Base-by-base conservation (phyloP, 2,797 vertebrate species). In the Triplophysa bombifrons region DNA sequence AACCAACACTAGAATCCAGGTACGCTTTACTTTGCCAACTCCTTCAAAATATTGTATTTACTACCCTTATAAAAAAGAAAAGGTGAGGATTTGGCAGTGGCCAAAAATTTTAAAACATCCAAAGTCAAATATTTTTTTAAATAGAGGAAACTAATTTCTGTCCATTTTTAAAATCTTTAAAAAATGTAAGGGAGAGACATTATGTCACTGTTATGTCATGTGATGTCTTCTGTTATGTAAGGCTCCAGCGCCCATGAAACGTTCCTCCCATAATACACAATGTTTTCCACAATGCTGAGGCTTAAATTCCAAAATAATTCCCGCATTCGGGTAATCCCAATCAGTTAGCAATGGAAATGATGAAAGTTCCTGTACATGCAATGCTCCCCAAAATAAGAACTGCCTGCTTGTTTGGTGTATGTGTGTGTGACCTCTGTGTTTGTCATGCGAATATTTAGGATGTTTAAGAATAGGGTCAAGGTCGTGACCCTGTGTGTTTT, bases 1-100 rank as follows among this genome's bases (percentile, higher is more conserved):
- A 72, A 72, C 75, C 68, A 66, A 38, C 68, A 55, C 30, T 65
- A 44, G 58, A 7, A 7, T 53, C 20, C 68, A 72, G 69, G 77
- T 65, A 72, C 17, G 68, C 58, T 65, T 55, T 44, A 46, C 69
- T 77, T 56, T 77, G 41, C 75, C 55, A 69, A 34, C 65, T 61
- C 67, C 51, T 78, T 44, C 66, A 78, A 14, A 61, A 61, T 30
- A 30, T 3, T 25, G 3, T 56, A 8, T 70, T 53, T 34, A 41
- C 30, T 2, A 19, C n/a, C 19, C 5, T 20, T 70, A 10, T 5
- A 4, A 25, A 51, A 50, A 4, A 3, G 12, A 41, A 41, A 16
- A 48, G 1, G 16, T 11, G 20, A 2, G 3, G 25, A 60, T 72
- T 72, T 60, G 58, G 4, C 17, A 60, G 20, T 44, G 38, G 55